Evolutionary conservation across 2,797 vertebrate genomes (phyloP), one percentile per base, ranked within the genome.

Genomic region (Acanthurus tractus): DNA sequence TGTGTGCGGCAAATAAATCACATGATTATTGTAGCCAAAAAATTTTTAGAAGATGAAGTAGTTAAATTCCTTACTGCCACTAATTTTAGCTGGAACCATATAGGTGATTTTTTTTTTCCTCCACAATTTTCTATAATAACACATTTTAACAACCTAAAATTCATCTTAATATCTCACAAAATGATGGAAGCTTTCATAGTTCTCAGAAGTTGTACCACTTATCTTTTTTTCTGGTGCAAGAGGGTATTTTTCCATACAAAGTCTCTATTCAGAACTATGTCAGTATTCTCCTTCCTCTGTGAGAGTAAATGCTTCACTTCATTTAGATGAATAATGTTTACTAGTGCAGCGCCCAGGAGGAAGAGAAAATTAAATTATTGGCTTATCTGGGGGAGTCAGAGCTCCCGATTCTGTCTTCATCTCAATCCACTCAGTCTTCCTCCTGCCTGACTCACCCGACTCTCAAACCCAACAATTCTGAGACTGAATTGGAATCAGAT

Each of bases 351-450:
- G 80, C 83, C 78, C 79, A 74, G 63, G 79, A 79, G 82, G 79
- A 87, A 52, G 70, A 40, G 78, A 80, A 88, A 86, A 92, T 93
- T 81, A 40, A 92, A 92, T 94, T 85, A 93, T 65, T 67, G 72
- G 80, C 78, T 92, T 92, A 89, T 89, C 88, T 87, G 67, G 70
- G 46, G 88, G 66, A 74, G 59, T 89, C 86, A 82, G 65, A 62
- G 78, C 65, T 86, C 80, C 70, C 74, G 77, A 67, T 78, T 78
- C 59, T 56, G 76, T 82, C 74, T 87, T 70, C 57, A 74, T 77
- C 70, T 77, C 78, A 49, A 42, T 72, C 61, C 59, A 22, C 69
- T 61, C 74, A 25, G 44, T 70, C 79, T 82, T 34, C 46, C 62
- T 63, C 8, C 63, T 5, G 15, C 50, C 54, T 59, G 38, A 53